phyloP scores from a whole-genome alignment of 2,113 vertebrate species.

The Orycteropus afer region DNA sequence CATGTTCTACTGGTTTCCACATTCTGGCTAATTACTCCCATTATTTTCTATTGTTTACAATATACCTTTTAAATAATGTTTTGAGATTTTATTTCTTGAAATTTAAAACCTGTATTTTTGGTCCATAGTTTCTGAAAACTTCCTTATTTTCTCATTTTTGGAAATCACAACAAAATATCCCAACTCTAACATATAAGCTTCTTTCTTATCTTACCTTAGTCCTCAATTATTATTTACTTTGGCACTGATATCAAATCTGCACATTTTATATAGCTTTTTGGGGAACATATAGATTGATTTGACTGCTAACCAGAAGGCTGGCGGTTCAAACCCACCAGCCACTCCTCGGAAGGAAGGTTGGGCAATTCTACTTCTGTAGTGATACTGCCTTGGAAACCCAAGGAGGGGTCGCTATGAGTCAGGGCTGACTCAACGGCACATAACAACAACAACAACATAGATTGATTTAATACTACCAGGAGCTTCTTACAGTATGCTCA shows the following conservation, averaged over 20 bases:
- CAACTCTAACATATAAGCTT: neutral
- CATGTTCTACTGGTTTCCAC: too few relatives aligned
- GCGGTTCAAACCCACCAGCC: too few relatives aligned
- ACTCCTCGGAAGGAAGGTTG: too few relatives aligned
- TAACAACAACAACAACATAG: too few relatives aligned
- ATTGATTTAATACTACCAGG: neutral
- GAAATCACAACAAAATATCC: neutral
- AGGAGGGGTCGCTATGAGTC: too few relatives aligned
- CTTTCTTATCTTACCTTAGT: neutral
- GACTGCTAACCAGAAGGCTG: too few relatives aligned
- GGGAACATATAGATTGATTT: neutral
- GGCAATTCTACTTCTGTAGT: too few relatives aligned
- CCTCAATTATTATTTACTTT: neutral
- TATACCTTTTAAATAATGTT: neutral
- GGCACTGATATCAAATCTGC: neutral
- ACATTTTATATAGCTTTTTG: neutral
- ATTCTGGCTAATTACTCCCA: neutral
- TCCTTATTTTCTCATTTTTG: neutral
- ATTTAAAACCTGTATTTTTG: neutral
- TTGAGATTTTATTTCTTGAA: neutral
- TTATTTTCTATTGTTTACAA: neutral
- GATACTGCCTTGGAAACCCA: too few relatives aligned
- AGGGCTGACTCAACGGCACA: too few relatives aligned
- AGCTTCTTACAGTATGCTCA: neutral
- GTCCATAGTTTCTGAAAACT: neutral